Evolutionary conservation across 2,888 invertebrate species (phyloP), one percentile per base, ranked within the genome.

Genomic region (Diarsia dahlii): DNA sequence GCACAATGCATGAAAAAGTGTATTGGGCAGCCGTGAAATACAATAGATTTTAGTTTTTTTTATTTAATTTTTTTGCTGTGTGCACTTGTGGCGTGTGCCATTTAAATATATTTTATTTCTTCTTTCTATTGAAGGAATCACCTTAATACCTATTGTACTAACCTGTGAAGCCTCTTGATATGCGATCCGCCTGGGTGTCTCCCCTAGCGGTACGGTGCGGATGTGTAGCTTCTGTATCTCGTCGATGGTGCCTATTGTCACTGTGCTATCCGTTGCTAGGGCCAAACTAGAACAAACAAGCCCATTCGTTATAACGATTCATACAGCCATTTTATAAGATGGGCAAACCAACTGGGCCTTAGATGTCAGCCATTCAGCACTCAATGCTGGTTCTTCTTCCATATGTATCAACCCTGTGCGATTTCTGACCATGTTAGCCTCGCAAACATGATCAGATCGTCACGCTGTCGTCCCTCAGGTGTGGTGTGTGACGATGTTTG

Each of bases 201-300:
- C 99, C 1, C 99, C 99, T 1, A 99, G 96, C 0, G 99, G 99
- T 34, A 99, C 99, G 0, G 99, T 99, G 74, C 99, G 97, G 88
- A 99, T 99, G 94, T 99, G 99, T 28, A 99, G 95, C 93, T 99
- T 99, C 94, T 99, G 99, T 84, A 99, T 99, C 95, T 99, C 99
- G 94, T 99, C 99, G 88, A 99, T 99, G 0, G 99, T 99, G 80
- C 99, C 99, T 92, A 99, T 99, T 0, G 99, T 98, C 3, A 99
- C 98, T 5, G 98, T 98, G 86, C 97, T 98, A 91, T 99, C 98
- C 34, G 99, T 99, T 0, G 99, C 98, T 84, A 99, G 94, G 12
- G 99, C 99, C 93, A 99, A 97, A 93, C 98, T 98, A 92, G 5
- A 28, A 78, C 18, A 28, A 1, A 63, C 45, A 63, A n/a, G n/a